Evolutionary conservation across 2,888 invertebrate species (phyloP).

Genomic region (Amphipyra berbera): DNA sequence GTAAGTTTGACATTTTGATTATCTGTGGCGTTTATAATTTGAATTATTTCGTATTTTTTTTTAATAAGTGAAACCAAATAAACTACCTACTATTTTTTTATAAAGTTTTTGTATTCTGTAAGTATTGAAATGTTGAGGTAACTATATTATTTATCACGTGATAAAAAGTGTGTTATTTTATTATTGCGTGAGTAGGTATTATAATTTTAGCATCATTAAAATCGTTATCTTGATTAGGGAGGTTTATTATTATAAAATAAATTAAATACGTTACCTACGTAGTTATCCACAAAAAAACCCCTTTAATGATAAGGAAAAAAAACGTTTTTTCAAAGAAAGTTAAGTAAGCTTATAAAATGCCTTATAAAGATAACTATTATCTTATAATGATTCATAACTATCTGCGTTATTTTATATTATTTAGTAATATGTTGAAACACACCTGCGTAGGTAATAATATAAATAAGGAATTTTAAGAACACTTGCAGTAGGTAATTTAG

Average conservation of each 20-base stretch:
- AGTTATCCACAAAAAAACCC: neutral
- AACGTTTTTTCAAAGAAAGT: too few relatives aligned
- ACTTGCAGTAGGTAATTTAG: too few relatives aligned
- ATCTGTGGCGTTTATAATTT: constrained; percentile 12
- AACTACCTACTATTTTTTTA: too few relatives aligned
- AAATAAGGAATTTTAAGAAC: too few relatives aligned
- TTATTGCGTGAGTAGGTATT: too few relatives aligned
- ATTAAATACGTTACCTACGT: neutral
- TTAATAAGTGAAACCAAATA: neutral
- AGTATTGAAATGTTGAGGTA: too few relatives aligned
- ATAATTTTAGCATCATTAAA: neutral
- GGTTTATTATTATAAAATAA: neutral
- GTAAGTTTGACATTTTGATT: constrained; percentile 41
- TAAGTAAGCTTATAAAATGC: too few relatives aligned
- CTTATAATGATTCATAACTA: neutral
- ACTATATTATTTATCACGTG: too few relatives aligned
- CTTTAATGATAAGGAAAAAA: neutral
- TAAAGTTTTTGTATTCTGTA: too few relatives aligned
- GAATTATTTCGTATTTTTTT: neutral
- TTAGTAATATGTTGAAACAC: neutral
- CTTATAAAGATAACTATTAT: too few relatives aligned
- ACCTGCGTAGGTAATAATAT: neutral
- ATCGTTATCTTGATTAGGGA: neutral
- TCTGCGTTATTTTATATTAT: neutral
- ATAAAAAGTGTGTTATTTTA: too few relatives aligned